Evolutionary conservation across 53 echinoderm and acorn worm genomes (phyloP), one percentile per base, ranked within the genome.

Genomic region (Astropecten irregularis): DNA sequence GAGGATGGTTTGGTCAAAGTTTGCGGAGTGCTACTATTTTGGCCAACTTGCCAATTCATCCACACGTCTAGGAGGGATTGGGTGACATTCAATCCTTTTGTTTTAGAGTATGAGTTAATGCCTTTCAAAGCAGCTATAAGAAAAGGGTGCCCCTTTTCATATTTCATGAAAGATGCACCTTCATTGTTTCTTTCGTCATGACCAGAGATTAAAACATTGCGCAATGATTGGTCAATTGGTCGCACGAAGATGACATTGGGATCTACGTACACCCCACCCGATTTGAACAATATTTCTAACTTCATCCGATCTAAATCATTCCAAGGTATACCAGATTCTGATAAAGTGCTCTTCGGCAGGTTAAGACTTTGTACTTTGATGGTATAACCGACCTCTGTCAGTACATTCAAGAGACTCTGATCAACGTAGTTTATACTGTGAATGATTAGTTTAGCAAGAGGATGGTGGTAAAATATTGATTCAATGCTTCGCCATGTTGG

Each of bases 321-420:
- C n/a, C n/a, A n/a, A n/a, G n/a, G n/a, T n/a, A n/a, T n/a, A n/a
- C n/a, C n/a, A n/a, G n/a, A n/a, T n/a, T n/a, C n/a, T n/a, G n/a
- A n/a, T n/a, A n/a, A n/a, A 6, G 42, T 11, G 42, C 42, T 11
- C 42, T 11, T 42, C 42, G 42, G 6, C 42, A 11, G 6, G 42
- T 42, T 42, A 14, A 71, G 49, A 0, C 26, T 31, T 4, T 30
- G 52, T 51, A 71, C 34, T 52, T 51, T 23, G 27, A 71, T 0
- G 15, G 28, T 33, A 32, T 71, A 71, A 33, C 71, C 71, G 42
- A 14, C n/a, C 31, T 71, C 71, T 15, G 71, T 71, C 30, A 71
- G 48, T 30, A 71, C 71, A 31, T 71, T n/a, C 16, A 71, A 71
- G 31, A 50, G 71, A 6, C 71, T 50, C 33, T 49, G 32, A 25